Evolutionary conservation across 2,113 vertebrate genomes (phyloP).

Genomic region (Podarcis cretensis): DNA sequence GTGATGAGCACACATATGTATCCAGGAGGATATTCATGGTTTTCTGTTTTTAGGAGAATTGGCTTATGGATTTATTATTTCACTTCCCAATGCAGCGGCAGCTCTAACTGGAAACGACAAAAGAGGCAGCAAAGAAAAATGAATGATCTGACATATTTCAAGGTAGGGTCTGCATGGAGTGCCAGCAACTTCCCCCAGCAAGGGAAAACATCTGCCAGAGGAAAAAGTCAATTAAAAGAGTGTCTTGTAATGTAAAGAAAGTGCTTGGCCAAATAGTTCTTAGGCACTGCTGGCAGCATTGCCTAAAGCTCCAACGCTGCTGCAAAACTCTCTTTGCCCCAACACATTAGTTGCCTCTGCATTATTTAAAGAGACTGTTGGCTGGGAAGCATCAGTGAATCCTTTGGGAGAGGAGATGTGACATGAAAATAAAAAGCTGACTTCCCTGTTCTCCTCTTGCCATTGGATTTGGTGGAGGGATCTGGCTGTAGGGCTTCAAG

Average conservation of each 20-base stretch:
- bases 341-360: fast-evolving
- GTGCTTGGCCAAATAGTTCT: not conserved
- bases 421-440: not conserved
- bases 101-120: not conserved
- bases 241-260: not conserved
- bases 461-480: not conserved
- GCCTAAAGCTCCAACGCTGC: fast-evolving
- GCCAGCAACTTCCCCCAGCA: not conserved
- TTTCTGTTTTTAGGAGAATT: not conserved
- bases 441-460: not conserved
- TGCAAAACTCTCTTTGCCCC: fast-evolving
- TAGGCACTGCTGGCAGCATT: not conserved
- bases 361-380: not conserved
- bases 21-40: no score
- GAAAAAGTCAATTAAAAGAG: not conserved
- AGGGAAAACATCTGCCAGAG: not conserved
- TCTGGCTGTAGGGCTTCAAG: not conserved
- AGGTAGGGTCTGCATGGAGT: not conserved
- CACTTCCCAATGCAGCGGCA: not conserved
- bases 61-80: no score
- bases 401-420: not conserved
- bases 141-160: not conserved
- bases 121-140: not conserved
- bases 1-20: no score
- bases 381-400: not conserved